Evolutionary conservation across 2,797 vertebrate species (phyloP).

Genomic region (Scolopax bukidnonensis): DNA sequence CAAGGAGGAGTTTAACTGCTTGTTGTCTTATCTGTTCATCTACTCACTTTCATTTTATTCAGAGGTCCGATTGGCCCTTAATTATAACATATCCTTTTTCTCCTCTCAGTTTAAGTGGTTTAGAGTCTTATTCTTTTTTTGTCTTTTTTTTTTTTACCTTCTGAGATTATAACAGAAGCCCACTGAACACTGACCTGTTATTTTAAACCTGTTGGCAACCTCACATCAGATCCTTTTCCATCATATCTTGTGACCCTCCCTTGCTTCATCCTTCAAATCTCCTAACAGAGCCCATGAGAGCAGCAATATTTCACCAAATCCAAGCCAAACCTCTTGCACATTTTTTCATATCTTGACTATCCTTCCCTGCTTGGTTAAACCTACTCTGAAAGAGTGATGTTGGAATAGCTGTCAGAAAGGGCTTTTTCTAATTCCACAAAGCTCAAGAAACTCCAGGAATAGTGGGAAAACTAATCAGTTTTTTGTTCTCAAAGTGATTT

Average conservation of each 20-base stretch:
- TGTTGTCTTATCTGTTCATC: slow-evolving; percentile 4
- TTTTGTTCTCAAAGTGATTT: neutral
- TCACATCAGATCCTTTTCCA: neutral
- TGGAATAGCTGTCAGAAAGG: neutral
- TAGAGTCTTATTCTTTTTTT: neutral
- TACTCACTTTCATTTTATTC: neutral
- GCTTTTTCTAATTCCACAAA: neutral
- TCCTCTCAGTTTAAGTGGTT: neutral
- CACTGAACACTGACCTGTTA: neutral
- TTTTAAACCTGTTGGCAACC: neutral
- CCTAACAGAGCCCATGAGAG: neutral
- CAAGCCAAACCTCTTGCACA: neutral
- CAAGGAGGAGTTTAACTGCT: neutral
- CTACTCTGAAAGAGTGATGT: neutral
- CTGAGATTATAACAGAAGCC: neutral
- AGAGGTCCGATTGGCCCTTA: neutral
- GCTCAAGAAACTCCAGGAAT: neutral
- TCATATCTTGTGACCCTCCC: neutral
- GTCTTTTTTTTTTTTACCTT: neutral
- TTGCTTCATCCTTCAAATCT: neutral
- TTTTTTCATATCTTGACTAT: neutral
- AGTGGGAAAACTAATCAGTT: neutral
- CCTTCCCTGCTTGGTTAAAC: neutral
- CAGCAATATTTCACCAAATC: neutral
- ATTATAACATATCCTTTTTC: slow-evolving; percentile 42